A percentile compares a stretch with the other conserved stretches of the same genome.
Conservation (phyloP, 1,140 invertebrate species). For the Sitodiplosis mosellana region DNA sequence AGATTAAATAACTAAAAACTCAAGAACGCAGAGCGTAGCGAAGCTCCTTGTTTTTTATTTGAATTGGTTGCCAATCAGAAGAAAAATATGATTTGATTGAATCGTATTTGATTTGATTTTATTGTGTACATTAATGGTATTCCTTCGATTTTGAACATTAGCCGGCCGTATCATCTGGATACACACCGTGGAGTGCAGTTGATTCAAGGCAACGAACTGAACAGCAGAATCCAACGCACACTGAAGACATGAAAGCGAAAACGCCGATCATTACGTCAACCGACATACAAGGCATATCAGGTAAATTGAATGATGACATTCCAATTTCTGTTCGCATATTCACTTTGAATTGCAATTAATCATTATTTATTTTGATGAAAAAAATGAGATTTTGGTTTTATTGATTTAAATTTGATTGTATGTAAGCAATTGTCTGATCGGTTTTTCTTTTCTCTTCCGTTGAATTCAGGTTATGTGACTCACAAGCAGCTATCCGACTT, state of each 20-base stretch:
- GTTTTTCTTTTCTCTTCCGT: background rate
- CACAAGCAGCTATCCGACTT: slow-evolving; percentile 5
- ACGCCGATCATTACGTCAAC: slow-evolving; percentile 2
- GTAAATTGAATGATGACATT: background rate
- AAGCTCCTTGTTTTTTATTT: background rate
- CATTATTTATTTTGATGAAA: background rate
- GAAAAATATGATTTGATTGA: background rate
- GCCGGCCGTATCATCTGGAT: background rate
- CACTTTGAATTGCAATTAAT: background rate
- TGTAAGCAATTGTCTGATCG: background rate
- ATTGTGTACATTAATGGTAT: too few species aligned
- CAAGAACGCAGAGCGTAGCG: too few species aligned
- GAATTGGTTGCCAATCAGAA: background rate
- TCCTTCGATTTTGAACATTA: background rate
- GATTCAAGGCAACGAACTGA: background rate
- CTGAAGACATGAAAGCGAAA: slow-evolving; percentile 2
- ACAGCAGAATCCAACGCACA: background rate
- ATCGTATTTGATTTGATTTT: background rate
- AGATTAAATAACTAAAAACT: too few species aligned
- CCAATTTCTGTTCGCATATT: background rate
- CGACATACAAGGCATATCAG: slow-evolving; percentile 4
- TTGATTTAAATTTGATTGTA: background rate
- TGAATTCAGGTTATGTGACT: slow-evolving; percentile 3
- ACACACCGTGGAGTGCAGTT: background rate
- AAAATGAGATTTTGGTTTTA: background rate